These are phyloP conservation scores for Ligdia adustata DNA, from an alignment of 2,888 invertebrate species.

Conservation along the genomic window DNA sequence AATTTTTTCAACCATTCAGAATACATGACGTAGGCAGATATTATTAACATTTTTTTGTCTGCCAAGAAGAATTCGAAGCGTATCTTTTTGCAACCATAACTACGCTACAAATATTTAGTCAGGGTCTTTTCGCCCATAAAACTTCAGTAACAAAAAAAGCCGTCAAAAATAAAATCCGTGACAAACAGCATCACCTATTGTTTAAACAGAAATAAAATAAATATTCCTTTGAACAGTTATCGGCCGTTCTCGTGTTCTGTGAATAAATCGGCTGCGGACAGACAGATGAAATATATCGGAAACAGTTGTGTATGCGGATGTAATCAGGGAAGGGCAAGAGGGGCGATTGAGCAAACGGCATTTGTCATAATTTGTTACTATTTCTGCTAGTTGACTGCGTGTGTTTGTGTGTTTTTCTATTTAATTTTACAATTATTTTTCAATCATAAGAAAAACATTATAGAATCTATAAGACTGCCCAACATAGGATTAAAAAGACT, in stretches of 20 bases:
- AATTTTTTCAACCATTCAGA: too few species aligned
- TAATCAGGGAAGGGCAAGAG: constrained; percentile 6
- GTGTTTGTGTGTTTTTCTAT: too few species aligned
- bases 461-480: too few species aligned
- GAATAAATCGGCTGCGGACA: constrained; percentile 32
- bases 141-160: constrained; percentile 13
- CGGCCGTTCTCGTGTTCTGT: constrained; percentile 30
- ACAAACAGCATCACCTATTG: constrained; percentile 34
- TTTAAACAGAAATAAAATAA: constrained; percentile 27
- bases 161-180: constrained; percentile 29
- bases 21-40: too few species aligned
- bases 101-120: constrained; percentile 8
- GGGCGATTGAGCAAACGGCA: too few species aligned
- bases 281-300: constrained; percentile 38
- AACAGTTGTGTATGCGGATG: constrained; percentile 28
- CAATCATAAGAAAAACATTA: too few species aligned
- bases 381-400: too few species aligned
- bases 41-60: not conserved
- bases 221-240: constrained; percentile 30
- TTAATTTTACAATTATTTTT: too few species aligned
- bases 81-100: not conserved
- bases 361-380: too few species aligned
- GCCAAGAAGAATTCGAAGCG: constrained; percentile 1
- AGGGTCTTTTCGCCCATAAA: constrained; percentile 18
- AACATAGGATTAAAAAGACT: too few species aligned